These are phyloP conservation scores for Euspilapteryx auroguttella DNA, from an alignment of 2,888 invertebrate species.

Conservation along the genomic window DNA sequence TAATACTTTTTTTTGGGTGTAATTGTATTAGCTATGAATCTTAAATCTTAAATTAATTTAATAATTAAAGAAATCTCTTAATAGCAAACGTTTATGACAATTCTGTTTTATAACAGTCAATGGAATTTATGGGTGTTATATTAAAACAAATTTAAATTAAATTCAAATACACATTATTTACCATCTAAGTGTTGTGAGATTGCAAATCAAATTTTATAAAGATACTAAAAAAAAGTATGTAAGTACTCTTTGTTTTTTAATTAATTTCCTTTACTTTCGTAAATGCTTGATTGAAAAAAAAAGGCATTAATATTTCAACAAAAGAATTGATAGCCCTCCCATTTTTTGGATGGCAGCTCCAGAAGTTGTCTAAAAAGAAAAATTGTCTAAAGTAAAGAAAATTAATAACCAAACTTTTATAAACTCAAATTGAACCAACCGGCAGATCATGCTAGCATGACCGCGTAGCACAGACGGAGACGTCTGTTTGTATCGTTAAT, in stretches of 20 bases:
- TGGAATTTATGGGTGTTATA: constrained; percentile 8
- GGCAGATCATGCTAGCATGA: constrained; percentile 28
- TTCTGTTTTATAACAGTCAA: constrained; percentile 4
- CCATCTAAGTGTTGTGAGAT: constrained; percentile 14
- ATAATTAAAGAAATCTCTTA: no score
- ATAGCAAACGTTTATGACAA: constrained; percentile 11
- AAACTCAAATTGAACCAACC: constrained; percentile 44
- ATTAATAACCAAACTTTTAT: no score
- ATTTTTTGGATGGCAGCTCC: no score
- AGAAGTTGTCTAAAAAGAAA: no score
- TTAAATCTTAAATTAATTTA: no score
- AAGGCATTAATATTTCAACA: no score
- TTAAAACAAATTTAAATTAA: no score
- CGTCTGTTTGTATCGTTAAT: constrained; percentile 3
- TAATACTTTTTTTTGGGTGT: background rate
- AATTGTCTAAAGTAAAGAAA: no score
- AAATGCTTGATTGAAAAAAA: background rate
- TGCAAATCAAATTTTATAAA: no score
- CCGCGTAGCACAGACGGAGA: constrained; percentile 4
- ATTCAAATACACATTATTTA: constrained; percentile 6
- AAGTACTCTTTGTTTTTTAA: no score
- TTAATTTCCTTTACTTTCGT: background rate
- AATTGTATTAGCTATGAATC: constrained; percentile 4
- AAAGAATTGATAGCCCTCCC: no score
- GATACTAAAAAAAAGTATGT: no score